Conservation (phyloP, 2,113 vertebrate genomes). For the Mesocricetus auratus region DNA sequence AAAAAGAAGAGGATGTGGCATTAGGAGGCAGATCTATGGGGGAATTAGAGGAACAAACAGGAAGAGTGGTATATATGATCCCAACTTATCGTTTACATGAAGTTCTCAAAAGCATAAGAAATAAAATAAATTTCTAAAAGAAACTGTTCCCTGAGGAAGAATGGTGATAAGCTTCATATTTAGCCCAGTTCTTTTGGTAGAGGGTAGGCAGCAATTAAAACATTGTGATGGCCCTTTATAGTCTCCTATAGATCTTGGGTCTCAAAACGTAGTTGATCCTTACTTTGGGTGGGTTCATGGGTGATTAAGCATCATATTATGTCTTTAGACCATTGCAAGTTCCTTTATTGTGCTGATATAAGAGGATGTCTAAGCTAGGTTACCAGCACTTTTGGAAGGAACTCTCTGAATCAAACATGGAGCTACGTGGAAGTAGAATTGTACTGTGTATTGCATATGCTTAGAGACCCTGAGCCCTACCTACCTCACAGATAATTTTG, state of each 20-base stretch:
- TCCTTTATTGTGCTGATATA: neutral
- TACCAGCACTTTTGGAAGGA: neutral
- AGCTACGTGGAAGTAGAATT: neutral
- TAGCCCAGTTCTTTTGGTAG: constrained; percentile 24
- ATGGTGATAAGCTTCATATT: neutral
- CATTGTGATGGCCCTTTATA: neutral
- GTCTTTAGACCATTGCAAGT: neutral
- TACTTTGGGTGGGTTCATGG: neutral
- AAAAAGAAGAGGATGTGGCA: neutral
- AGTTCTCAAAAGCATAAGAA: neutral
- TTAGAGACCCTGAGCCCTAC: neutral
- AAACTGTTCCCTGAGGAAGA: constrained; percentile 11
- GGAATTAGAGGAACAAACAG: neutral
- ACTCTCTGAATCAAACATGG: neutral
- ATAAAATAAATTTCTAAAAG: neutral
- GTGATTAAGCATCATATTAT: neutral
- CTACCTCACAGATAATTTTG: constrained; percentile 21
- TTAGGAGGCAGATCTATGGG: neutral
- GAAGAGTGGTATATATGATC: too few relatives aligned
- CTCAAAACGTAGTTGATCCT: constrained; percentile 24
- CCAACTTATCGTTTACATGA: neutral
- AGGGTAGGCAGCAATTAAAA: neutral
- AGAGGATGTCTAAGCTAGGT: neutral
- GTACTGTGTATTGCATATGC: neutral
- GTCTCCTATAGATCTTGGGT: neutral